These are phyloP conservation scores for Cydia amplana DNA, from an alignment of 1,140 invertebrate species.

Conservation along the genomic window DNA sequence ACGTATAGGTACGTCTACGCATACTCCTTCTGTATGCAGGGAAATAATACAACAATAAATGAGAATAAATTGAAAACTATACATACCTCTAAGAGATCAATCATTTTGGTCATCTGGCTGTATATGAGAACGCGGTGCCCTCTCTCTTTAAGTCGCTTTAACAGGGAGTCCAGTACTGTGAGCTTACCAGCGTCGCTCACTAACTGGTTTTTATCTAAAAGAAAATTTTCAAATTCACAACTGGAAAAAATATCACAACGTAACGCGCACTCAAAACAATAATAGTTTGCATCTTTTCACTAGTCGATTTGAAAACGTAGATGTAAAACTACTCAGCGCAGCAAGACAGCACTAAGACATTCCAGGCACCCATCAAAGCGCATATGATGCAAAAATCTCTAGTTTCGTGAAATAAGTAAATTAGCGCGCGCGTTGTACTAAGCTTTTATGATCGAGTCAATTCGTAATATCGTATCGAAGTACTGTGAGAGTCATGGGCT, in stretches of 20 bases:
- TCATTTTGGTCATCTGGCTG: slow-evolving; percentile 98
- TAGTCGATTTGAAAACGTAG: too few relatives aligned
- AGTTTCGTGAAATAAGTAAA: not conserved
- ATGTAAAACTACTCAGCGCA: too few relatives aligned
- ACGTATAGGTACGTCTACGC: too few relatives aligned
- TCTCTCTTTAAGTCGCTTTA: slow-evolving; percentile 90
- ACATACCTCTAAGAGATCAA: slow-evolving; percentile 94
- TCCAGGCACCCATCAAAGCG: not conserved
- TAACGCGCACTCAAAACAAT: too few relatives aligned
- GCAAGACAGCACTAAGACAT: not conserved
- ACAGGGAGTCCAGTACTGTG: slow-evolving; percentile 90
- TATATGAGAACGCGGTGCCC: slow-evolving; percentile 97
- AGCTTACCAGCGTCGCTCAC: slow-evolving; percentile 97
- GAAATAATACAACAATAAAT: not conserved
- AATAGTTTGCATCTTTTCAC: too few relatives aligned
- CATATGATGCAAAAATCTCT: not conserved
- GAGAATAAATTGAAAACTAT: slow-evolving; percentile 37
- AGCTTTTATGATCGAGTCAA: not conserved
- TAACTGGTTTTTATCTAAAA: slow-evolving; percentile 92
- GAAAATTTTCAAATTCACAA: too few relatives aligned
- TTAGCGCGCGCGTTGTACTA: not conserved
- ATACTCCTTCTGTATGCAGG: too few relatives aligned
- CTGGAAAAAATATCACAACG: not conserved
- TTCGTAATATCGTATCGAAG: too few relatives aligned
- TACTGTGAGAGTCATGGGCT: too few relatives aligned